Percentiles rank a stretch among this genome's conserved stretches.
These are phyloP conservation scores for Lissocephala sabroskyi DNA, from an alignment of 2,888 invertebrate genomes.

Conservation along the genomic window DNA sequence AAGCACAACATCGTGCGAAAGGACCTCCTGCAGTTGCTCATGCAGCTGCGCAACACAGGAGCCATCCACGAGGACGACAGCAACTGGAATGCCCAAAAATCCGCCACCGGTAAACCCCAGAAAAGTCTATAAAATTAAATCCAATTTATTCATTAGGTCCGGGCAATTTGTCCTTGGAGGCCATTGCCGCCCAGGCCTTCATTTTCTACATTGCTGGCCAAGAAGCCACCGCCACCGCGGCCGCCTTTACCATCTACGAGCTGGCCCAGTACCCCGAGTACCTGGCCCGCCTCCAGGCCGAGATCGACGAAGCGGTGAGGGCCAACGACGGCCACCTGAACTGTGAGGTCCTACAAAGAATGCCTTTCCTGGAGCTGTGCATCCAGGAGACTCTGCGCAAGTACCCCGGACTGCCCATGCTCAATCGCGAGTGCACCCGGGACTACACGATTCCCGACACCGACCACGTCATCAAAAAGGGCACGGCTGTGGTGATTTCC, in stretches of 20 bases:
- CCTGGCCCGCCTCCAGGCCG: conserved; percentile 61
- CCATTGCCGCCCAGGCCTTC: conserved; percentile 68
- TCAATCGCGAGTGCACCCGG: conserved; percentile 70
- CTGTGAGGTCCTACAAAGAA: conserved; percentile 70
- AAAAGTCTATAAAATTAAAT: background rate
- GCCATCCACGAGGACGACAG: conserved; percentile 53
- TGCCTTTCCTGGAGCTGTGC: conserved; percentile 72
- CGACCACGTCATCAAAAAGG: conserved; percentile 63
- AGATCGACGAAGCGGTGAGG: conserved; percentile 67
- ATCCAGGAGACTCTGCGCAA: conserved; percentile 68
- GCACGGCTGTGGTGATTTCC: conserved; percentile 68
- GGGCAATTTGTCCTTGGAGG: conserved; percentile 33
- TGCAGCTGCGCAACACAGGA: conserved; percentile 70
- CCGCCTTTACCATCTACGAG: conserved; percentile 69
- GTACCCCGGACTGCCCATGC: conserved; percentile 70
- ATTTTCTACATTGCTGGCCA: conserved; percentile 73
- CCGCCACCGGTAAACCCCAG: conserved; percentile 35
- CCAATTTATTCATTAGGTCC: background rate
- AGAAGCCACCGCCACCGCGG: conserved; percentile 71
- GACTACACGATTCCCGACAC: conserved; percentile 66
- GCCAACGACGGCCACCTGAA: conserved; percentile 52
- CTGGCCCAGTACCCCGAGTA: conserved; percentile 69
- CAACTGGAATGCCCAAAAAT: conserved; percentile 44
- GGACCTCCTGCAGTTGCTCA: conserved; percentile 73
- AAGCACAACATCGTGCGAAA: conserved; percentile 68